Evolutionary conservation across 2,113 vertebrate genomes (phyloP), one percentile per base, ranked within the genome.

Genomic region (Antigone vipio): DNA sequence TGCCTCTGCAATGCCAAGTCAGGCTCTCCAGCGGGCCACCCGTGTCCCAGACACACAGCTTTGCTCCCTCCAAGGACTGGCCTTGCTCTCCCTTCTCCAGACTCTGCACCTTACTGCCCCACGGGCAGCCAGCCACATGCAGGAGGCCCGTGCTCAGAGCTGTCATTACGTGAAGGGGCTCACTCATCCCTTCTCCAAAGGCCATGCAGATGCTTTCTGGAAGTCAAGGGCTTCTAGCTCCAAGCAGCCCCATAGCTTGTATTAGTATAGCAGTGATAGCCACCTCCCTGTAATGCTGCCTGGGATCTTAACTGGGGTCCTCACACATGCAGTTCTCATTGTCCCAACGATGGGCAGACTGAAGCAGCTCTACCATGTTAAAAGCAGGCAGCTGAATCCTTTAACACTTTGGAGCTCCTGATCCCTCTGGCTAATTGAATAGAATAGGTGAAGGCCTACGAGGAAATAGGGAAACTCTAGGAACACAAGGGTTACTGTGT

Each of bases 81-180:
- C 22, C 44, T 76, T 68, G 62, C 19, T 34, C 29, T 26, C 29
- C 45, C 53, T 40, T 52, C 40, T 23, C 53, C 47, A 32, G 56
- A 23, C 30, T 15, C 52, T 12, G 44, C 29, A 47, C 15, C 86
- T 42, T 58, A 14, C 17, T 27, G 77, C 38, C 69, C 73, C 6
- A 2, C 0, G 1, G 34, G 22, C 55, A 34, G 17, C 26, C 26
- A 44, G 58, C 32, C 81, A 8, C 38, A 35, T 1, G 5, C 75
- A 34, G 47, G 38, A 32, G 38, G 21, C 42, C 50, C 5, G 0
- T 9, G 30, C n/a, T 26, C 1, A 1, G 63, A 40, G 47, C 23
- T 68, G 40, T 30, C 3, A 2, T n/a, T 40, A 52, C 5, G 2
- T 3, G 32, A 66, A 67, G 26, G 26, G 24, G 8, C 27, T 75